Evolutionary conservation across 2,888 invertebrate species (phyloP), one percentile per base, ranked within the genome.

Genomic region (Ornithoptera alexandrae): DNA sequence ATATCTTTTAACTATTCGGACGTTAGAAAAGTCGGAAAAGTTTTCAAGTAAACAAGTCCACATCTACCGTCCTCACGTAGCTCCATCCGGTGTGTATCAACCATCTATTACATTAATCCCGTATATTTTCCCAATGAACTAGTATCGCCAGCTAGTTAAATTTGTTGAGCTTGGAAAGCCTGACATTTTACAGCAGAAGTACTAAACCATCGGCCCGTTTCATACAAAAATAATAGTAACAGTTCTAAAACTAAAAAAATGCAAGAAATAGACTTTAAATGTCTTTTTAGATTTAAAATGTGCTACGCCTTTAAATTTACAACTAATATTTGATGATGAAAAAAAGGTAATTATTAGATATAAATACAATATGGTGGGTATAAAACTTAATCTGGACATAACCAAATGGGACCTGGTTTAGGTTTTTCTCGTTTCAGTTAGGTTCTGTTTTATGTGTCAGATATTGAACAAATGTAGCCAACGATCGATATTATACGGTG

Each of bases 101-200:
- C 75, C 76, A 76, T 75, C 70, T 75, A 79, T 78, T 78, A 78
- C 70, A 81, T 78, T 80, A 82, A 81, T 81, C 81, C 77, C 76
- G 80, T 77, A 76, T 77, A 81, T 82, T 84, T 84, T 81, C 80
- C 78, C 73, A 75, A 72, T 74, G 74, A 78, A 75, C 75, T 67
- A 73, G 75, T 74, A 76, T 68, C 65, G 70, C 74, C 65, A 74
- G 76, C 79, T 82, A 76, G 79, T 83, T 84, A 82, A 83, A 84
- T 83, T 84, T 78, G 81, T 79, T 77, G 76, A 79, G 78, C 76
- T 84, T 87, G 86, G 87, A 90, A 90, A 90, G 88, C 86, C 81
- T 78, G 60, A 64, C 67, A 57, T 63, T 63, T 60, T 67, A 18
- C 20, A 46, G 18, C 67, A 77, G 72, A 74, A 76, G 75, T 79